Evolutionary conservation across 1,140 invertebrate species (phyloP), one percentile per base, ranked within the genome.

Genomic region (Chironomus striatipennis): DNA sequence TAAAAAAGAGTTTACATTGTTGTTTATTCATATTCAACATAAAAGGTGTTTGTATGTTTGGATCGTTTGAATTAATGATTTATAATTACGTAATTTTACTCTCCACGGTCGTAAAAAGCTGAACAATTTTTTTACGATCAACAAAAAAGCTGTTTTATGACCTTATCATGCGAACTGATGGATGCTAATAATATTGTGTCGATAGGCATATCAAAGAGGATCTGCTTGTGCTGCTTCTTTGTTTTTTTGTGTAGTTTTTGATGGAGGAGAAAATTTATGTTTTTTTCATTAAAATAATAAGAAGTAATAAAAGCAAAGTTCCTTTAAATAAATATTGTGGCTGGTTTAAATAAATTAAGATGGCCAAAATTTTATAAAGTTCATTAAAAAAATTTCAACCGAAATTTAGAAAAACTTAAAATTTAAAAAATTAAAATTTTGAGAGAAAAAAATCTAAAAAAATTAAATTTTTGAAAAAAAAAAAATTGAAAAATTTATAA

Each of bases 71-170:
- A 18, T 70, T 70, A 70, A 70, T 70, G 65, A 70, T 70, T 70
- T 70, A 70, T 70, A 70, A 70, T 70, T 70, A 57, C n/a, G 12
- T 57, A 57, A 57, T 57, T 57, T 57, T 15, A 34, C 24, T 34
- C 24, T 34, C 24, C 24, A 12, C 12, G 47, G 47, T 57, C 18
- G 20, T 70, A 70, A 20, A 70, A 70, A 17, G 18, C 18, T 17
- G 2, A 67, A 20, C 17, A 70, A 21, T 70, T 70, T 57, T n/a
- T n/a, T 70, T 70, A 70, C 65, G 65, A 70, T 70, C 9, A 6
- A 18, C 65, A 70, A 9, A 70, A 70, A 57, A n/a, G 47, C 12
- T 70, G 65, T 70, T 70, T 70, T 70, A 70, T 70, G 65, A 70
- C 65, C 20, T 70, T 70, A 18, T 70, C 20, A 70, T 20, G 18